phyloP scores from a whole-genome alignment of 2,888 invertebrate genomes.

The Cryptophagus acutangulus region DNA sequence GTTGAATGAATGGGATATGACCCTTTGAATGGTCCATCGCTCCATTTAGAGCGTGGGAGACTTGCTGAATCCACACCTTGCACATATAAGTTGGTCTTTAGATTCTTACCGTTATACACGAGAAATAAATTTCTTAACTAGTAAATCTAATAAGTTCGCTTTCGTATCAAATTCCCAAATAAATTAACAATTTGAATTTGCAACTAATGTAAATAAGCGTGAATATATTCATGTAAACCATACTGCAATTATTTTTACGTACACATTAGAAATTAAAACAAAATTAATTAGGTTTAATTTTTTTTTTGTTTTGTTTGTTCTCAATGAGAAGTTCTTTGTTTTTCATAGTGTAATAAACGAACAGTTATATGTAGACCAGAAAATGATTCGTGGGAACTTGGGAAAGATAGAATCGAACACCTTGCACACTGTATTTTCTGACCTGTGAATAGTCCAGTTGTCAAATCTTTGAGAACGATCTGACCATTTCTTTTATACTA shows the following conservation, averaged over 20 bases:
- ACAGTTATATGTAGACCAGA: too few species aligned
- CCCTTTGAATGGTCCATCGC: conserved; percentile 5
- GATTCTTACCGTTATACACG: conserved; percentile 5
- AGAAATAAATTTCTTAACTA: background rate
- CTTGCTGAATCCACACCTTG: conserved; percentile 8
- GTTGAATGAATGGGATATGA: conserved; percentile 22
- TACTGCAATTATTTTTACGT: too few species aligned
- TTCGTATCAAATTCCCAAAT: too few species aligned
- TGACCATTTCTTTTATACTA: too few species aligned
- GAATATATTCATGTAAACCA: too few species aligned
- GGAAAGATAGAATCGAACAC: conserved; percentile 23
- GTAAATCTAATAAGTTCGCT: background rate
- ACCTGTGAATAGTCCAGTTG: conserved; percentile 25
- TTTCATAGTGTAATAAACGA: conserved; percentile 2
- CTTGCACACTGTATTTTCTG: conserved; percentile 22
- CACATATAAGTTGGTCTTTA: conserved; percentile 2
- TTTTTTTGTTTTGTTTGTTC: too few species aligned
- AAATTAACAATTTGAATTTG: too few species aligned
- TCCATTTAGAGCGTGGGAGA: conserved; percentile 8
- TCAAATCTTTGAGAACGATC: conserved; percentile 26
- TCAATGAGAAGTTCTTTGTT: too few species aligned
- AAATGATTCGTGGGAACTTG: conserved; percentile 25
- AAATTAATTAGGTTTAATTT: too few species aligned
- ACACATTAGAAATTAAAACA: too few species aligned
- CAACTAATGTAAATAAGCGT: too few species aligned